A percentile compares a stretch with the other conserved stretches of the same genome.
These are phyloP conservation scores for Deladenus siricidicola DNA, from an alignment of 2,888 invertebrate genomes.

Conservation along the genomic window DNA sequence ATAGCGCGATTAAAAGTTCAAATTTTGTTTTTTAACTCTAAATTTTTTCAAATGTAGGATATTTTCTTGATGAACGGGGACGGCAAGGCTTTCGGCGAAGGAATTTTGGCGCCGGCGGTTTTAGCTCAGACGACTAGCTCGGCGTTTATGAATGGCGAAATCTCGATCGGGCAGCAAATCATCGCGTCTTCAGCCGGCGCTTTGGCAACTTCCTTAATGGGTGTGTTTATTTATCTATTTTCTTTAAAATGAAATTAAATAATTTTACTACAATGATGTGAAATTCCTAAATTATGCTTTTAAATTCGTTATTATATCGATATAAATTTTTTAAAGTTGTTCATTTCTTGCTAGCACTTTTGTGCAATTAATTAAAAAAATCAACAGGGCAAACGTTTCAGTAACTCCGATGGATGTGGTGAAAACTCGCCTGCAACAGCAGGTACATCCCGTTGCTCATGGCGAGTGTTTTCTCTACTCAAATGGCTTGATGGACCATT, in stretches of 20 bases:
- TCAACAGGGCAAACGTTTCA: conserved; percentile 12
- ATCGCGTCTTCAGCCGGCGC: conserved; percentile 29
- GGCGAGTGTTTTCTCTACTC: conserved; percentile 89
- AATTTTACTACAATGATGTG: not conserved
- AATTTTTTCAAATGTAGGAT: no score
- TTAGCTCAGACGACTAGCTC: no score
- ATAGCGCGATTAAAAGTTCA: no score
- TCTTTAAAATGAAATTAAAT: not conserved
- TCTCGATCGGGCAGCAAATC: conserved; percentile 27
- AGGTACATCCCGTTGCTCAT: conserved; percentile 72
- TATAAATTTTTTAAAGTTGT: not conserved
- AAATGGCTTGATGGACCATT: conserved; percentile 96
- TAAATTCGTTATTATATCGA: no score
- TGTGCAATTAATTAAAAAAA: not conserved
- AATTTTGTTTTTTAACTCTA: no score
- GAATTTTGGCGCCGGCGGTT: no score
- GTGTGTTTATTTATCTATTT: conserved; percentile 7
- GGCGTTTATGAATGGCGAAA: conserved; percentile 15
- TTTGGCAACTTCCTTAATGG: conserved; percentile 30
- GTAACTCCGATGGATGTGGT: conserved; percentile 94
- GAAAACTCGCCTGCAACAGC: conserved; percentile 90
- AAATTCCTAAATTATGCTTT: not conserved
- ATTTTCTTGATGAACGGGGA: no score
- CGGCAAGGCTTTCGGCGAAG: no score
- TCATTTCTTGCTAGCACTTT: not conserved